Evolutionary conservation across 2,888 invertebrate genomes (phyloP).

Genomic region (Caenorhabditis sp.): DNA sequence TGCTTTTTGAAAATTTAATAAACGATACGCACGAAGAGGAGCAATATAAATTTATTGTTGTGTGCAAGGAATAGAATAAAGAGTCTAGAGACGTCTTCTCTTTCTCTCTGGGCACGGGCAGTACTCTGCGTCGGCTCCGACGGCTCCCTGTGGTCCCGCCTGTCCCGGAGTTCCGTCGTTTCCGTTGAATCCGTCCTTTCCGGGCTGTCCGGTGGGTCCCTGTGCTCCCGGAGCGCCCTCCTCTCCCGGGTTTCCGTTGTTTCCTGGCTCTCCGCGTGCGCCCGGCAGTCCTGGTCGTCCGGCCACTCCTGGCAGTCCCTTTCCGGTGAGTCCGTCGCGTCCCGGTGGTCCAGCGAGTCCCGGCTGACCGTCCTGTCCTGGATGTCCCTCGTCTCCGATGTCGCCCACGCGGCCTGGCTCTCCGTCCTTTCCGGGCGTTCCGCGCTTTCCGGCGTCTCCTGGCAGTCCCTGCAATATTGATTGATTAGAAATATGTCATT

Average conservation of each 20-base stretch:
- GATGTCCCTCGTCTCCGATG: constrained; percentile 68
- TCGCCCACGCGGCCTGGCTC: constrained; percentile 63
- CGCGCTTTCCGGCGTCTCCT: constrained; percentile 64
- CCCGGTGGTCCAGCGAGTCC: constrained; percentile 69
- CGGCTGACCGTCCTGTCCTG: constrained; percentile 66
- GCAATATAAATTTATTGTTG: constrained; percentile 28
- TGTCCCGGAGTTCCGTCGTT: constrained; percentile 69
- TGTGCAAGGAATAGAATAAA: not conserved
- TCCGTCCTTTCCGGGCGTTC: constrained; percentile 66
- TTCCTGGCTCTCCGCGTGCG: constrained; percentile 66
- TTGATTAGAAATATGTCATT: too few species aligned
- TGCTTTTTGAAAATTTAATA: too few species aligned
- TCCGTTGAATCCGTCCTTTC: constrained; percentile 71
- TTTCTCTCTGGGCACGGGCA: constrained; percentile 68
- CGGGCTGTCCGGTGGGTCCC: constrained; percentile 69
- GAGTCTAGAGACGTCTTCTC: constrained; percentile 53
- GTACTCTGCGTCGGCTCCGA: constrained; percentile 70
- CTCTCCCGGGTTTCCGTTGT: constrained; percentile 66
- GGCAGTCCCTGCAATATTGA: too few species aligned
- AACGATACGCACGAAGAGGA: not conserved
- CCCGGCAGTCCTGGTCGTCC: constrained; percentile 68
- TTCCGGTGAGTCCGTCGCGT: constrained; percentile 67
- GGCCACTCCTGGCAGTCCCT: constrained; percentile 67
- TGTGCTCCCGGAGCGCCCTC: constrained; percentile 62
- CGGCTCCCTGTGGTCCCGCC: constrained; percentile 66